Conservation (phyloP, 2,113 vertebrate species). For the Aptenodytes forsteri region DNA sequence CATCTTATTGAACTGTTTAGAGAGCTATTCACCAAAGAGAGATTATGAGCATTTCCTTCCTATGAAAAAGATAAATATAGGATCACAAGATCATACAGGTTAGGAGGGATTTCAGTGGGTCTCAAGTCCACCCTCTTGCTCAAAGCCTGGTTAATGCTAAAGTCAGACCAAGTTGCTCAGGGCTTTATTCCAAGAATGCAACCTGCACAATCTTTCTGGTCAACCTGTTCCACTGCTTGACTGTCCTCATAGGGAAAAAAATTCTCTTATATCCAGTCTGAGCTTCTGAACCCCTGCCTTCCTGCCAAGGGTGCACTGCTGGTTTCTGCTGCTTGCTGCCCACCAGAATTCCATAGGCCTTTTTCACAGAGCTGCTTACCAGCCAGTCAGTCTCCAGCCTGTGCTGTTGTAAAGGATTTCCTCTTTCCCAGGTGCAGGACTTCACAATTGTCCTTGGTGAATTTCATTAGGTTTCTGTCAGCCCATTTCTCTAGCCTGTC, state of each 20-base stretch:
- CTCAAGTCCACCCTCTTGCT: background rate
- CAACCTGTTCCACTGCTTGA: background rate
- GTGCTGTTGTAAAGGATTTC: background rate
- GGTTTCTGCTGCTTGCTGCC: background rate
- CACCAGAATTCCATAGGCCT: background rate
- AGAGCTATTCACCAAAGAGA: background rate
- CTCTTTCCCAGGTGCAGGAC: background rate
- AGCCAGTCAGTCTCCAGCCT: background rate
- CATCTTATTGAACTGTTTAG: background rate
- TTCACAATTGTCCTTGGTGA: background rate
- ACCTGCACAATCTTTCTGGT: background rate
- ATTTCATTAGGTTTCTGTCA: background rate
- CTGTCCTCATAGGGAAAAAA: background rate
- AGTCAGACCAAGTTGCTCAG: background rate
- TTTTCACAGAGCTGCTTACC: background rate
- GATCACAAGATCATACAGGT: background rate
- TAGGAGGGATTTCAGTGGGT: background rate
- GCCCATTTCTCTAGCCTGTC: background rate
- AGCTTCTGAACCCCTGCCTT: background rate
- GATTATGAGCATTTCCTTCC: background rate
- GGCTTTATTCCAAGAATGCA: background rate
- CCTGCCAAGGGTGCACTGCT: background rate
- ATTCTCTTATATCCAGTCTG: background rate
- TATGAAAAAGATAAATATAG: background rate
- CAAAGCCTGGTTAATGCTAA: background rate